These are phyloP conservation scores for Hydrozoanthus tunicans DNA, from an alignment of 64 coral and sea anemone species.

Conservation along the genomic window DNA sequence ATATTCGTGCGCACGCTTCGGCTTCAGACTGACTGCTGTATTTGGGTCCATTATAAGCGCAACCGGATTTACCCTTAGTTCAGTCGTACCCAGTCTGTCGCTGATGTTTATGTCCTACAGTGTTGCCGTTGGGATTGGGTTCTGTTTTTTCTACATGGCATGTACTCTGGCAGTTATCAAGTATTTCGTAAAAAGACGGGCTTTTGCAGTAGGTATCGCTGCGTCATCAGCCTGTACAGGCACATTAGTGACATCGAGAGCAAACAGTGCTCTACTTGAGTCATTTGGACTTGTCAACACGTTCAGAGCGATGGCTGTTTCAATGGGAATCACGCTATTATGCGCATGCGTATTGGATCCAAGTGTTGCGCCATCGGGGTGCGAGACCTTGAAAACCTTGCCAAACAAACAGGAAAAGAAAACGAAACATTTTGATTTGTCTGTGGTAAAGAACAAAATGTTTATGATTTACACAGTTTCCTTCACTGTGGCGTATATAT, in stretches of 20 bases:
- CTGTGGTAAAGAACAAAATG: neutral
- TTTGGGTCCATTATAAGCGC: neutral
- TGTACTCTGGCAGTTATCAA: neutral
- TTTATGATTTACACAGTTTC: constrained; percentile 7
- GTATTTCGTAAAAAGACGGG: constrained; percentile 15
- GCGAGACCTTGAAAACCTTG: too few relatives aligned
- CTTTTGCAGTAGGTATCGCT: neutral
- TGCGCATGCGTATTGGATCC: constrained; percentile 8
- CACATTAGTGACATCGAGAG: neutral
- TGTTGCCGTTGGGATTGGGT: neutral
- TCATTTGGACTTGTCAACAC: neutral
- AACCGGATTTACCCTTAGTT: neutral
- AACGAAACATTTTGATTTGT: neutral
- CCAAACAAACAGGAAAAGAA: neutral
- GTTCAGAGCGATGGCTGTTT: constrained; percentile 12
- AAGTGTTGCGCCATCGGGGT: neutral
- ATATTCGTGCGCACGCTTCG: constrained; percentile 2
- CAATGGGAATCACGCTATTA: neutral
- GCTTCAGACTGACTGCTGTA: neutral
- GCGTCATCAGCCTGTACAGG: neutral
- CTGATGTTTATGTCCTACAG: constrained; percentile 13
- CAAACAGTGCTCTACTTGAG: neutral
- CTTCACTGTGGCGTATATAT: neutral
- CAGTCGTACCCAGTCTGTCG: neutral
- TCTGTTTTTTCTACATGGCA: constrained; percentile 4